Percentiles rank a stretch among this genome's conserved stretches.
These are phyloP conservation scores for Hermodice carunculata DNA, from an alignment of 2,888 invertebrate genomes.

Conservation along the genomic window DNA sequence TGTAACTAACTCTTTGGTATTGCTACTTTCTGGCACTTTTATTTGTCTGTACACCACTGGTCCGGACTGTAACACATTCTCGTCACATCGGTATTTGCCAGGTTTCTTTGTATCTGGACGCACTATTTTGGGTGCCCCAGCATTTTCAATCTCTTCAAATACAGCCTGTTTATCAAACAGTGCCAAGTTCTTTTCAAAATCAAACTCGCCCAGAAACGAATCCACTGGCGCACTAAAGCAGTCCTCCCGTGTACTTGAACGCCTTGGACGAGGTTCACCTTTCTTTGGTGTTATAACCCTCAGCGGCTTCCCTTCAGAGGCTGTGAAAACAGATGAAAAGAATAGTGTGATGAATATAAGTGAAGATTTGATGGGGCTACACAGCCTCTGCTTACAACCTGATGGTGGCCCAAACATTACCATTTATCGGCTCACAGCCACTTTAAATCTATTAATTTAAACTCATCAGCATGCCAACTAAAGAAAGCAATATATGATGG, in stretches of 20 bases:
- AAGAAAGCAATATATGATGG: too few relatives aligned
- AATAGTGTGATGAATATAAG: too few relatives aligned
- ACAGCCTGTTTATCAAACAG: conserved; percentile 88
- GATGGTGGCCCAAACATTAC: too few relatives aligned
- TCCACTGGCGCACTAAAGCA: conserved; percentile 83
- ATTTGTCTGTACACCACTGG: conserved; percentile 80
- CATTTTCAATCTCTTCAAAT: conserved; percentile 75
- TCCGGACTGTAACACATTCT: conserved; percentile 82
- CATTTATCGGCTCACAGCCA: too few relatives aligned
- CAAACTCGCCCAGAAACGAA: conserved; percentile 82
- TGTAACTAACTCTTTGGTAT: conserved; percentile 79
- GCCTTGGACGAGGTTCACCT: too few relatives aligned
- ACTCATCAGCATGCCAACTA: too few relatives aligned
- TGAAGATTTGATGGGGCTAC: too few relatives aligned
- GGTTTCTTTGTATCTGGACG: conserved; percentile 29
- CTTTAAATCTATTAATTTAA: too few relatives aligned
- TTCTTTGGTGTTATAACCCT: too few relatives aligned
- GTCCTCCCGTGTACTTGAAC: conserved; percentile 72
- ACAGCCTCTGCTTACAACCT: too few relatives aligned
- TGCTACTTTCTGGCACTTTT: conserved; percentile 77
- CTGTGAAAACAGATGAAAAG: too few relatives aligned
- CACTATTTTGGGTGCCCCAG: conserved; percentile 3
- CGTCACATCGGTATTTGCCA: conserved; percentile 83
- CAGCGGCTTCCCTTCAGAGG: too few relatives aligned
- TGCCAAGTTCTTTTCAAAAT: conserved; percentile 94